Conservation (phyloP, 2,888 invertebrate species). For the Anthophora plumipes region DNA sequence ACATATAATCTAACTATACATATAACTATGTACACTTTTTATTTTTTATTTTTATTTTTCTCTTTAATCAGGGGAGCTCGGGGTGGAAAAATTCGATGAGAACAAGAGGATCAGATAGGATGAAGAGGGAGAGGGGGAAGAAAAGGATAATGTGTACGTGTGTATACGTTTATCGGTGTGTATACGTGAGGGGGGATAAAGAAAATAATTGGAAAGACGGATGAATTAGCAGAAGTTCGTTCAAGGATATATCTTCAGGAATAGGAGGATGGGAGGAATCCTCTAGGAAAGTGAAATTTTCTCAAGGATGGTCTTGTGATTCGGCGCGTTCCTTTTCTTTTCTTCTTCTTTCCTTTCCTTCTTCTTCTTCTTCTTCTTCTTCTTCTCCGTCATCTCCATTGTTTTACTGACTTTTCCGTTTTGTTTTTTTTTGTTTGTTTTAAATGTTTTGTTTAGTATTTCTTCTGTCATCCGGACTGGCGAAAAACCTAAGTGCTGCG, state of each 20-base stretch:
- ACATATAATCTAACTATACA: slow-evolving; percentile 84
- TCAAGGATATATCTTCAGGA: slow-evolving; percentile 14
- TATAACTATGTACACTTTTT: slow-evolving; percentile 84
- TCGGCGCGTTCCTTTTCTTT: slow-evolving; percentile 54
- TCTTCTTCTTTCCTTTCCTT: slow-evolving; percentile 5
- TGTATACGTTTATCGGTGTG: slow-evolving; percentile 2
- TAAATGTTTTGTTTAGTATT: slow-evolving; percentile 18
- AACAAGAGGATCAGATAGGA: slow-evolving; percentile 1
- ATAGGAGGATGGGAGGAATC: not conserved
- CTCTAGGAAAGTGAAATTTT: slow-evolving; percentile 41
- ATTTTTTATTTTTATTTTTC: too few relatives aligned
- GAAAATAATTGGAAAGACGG: slow-evolving; percentile 17
- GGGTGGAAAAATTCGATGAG: slow-evolving; percentile 33
- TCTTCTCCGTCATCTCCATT: not conserved
- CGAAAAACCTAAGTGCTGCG: slow-evolving; percentile 69
- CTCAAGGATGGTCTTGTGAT: slow-evolving; percentile 49
- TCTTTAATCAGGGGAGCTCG: too few relatives aligned
- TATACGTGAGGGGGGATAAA: not conserved
- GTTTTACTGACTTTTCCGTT: not conserved
- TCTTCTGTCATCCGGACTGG: slow-evolving; percentile 54
- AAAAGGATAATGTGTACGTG: not conserved
- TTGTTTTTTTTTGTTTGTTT: slow-evolving; percentile 15
- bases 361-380: slow-evolving; percentile 8
- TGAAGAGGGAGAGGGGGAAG: not conserved
- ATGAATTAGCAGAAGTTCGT: slow-evolving; percentile 29